Base-by-base conservation (phyloP, 2,888 invertebrate species). In the Neocrepidodera transversa region DNA sequence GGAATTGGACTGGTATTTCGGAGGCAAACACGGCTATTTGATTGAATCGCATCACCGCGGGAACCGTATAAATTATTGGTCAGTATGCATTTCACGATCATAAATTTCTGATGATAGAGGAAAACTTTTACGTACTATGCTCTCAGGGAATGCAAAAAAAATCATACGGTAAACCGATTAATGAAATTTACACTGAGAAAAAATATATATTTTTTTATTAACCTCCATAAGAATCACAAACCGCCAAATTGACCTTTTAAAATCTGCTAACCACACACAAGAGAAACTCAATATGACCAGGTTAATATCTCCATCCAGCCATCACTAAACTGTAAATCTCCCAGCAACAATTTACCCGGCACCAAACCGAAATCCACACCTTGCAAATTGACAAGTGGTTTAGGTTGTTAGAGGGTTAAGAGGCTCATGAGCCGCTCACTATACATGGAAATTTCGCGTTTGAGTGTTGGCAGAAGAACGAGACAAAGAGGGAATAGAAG, bases 1-100 rank as follows among this genome's bases (percentile, higher is more conserved):
- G 68, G 72, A 74, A 73, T 72, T 70, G 72, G 72, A 68, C 70
- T 56, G 71, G 72, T 69, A 68, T 73, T 73, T 71, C 69, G n/a
- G 68, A 69, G 65, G 71, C 73, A 73, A 74, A 76, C 74, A 74
- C 74, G 74, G 71, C 73, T 69, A 71, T 75, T 74, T 75, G 75
- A 76, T 76, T 74, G 76, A 76, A 76, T 75, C 71, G 73, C 70
- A 67, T 74, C 69, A 70, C 62, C 64, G 65, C 64, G 65, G 68
- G 64, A 68, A 59, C 51, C 62, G 74, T 74, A 76, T 76, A 75
- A 74, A 74, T 75, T 74, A 45, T 54, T 47, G 54, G 45, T 8
- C 43, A 36, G 32, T 53, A 14, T 35, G 16, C 43, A 42, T 13
- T 6, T 16, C 18, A 52, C 30, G 10, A 42, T 52, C 28, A 38